Percentiles rank a stretch among this genome's conserved stretches.
Evolutionary conservation across 1,140 invertebrate species (phyloP).

Genomic region (Drosophila tristis): DNA sequence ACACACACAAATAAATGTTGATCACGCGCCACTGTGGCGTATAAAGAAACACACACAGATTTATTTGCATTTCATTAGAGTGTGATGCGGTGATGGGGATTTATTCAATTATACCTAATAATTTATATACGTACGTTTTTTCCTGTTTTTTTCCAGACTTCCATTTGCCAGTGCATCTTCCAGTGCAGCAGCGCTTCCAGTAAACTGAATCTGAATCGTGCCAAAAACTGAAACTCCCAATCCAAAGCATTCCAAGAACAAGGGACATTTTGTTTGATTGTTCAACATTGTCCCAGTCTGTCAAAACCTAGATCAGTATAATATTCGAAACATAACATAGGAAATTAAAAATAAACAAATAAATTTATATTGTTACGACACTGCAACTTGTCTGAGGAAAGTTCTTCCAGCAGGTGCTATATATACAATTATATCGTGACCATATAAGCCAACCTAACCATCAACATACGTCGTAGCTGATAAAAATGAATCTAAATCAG

Average conservation of each 20-base stretch:
- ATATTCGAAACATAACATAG: no score
- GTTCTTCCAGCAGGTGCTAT: not conserved
- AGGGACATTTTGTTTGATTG: not conserved
- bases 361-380: no score
- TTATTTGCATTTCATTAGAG: slow-evolving; percentile 59
- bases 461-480: slow-evolving; percentile 72
- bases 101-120: slow-evolving; percentile 27
- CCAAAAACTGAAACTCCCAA: slow-evolving; percentile 38
- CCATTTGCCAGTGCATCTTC: slow-evolving; percentile 33
- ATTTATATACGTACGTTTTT: slow-evolving; percentile 3
- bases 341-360: no score
- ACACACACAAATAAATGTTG: slow-evolving; percentile 21
- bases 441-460: slow-evolving; percentile 5
- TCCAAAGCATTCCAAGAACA: slow-evolving; percentile 16
- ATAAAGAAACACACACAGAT: slow-evolving; percentile 18
- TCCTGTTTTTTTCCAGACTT: slow-evolving; percentile 42
- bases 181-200: slow-evolving; percentile 41
- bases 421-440: not conserved
- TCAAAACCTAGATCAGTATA: no score
- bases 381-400: no score
- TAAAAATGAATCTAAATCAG: slow-evolving; percentile 81
- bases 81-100: not conserved
- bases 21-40: slow-evolving; percentile 30
- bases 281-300: no score
- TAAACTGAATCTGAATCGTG: slow-evolving; percentile 30